phyloP scores from a whole-genome alignment of 2,888 invertebrate genomes.

The Phragmatobia fuliginosa region DNA sequence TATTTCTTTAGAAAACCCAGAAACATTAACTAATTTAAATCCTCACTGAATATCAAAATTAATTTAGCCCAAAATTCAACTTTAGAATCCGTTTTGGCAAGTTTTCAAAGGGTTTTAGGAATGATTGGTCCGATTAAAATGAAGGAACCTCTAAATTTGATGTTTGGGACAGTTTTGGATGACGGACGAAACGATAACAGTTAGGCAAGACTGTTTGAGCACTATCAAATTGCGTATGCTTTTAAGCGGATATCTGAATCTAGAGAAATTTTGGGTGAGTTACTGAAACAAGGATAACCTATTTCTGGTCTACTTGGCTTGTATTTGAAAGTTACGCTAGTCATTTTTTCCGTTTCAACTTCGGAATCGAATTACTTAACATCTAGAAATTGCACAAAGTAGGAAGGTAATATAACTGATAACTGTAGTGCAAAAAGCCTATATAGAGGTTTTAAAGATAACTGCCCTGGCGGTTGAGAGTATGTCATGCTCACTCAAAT shows the following conservation, averaged over 20 bases:
- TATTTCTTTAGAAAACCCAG: not conserved
- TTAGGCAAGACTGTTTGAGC: constrained; percentile 4
- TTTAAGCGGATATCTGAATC: not conserved
- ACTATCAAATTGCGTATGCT: not conserved
- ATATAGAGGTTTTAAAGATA: no score
- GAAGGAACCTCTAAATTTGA: constrained; percentile 13
- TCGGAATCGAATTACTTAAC: not conserved
- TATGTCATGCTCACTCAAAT: no score
- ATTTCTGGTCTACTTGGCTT: not conserved
- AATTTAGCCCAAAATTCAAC: constrained; percentile 3
- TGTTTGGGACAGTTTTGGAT: constrained; percentile 11
- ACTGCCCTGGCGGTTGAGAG: no score
- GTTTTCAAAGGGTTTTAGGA: constrained; percentile 14
- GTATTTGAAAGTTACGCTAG: not conserved
- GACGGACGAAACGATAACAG: constrained; percentile 14
- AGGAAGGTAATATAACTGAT: not conserved
- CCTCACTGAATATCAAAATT: not conserved
- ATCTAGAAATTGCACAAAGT: not conserved
- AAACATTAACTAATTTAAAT: not conserved
- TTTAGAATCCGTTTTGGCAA: constrained; percentile 12
- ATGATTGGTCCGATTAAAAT: constrained; percentile 23
- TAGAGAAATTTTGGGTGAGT: not conserved
- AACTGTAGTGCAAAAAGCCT: no score
- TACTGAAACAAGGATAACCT: not conserved
- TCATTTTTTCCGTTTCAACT: not conserved